Base-by-base conservation (phyloP, 2,888 invertebrate genomes). In the Suillia variegata region DNA sequence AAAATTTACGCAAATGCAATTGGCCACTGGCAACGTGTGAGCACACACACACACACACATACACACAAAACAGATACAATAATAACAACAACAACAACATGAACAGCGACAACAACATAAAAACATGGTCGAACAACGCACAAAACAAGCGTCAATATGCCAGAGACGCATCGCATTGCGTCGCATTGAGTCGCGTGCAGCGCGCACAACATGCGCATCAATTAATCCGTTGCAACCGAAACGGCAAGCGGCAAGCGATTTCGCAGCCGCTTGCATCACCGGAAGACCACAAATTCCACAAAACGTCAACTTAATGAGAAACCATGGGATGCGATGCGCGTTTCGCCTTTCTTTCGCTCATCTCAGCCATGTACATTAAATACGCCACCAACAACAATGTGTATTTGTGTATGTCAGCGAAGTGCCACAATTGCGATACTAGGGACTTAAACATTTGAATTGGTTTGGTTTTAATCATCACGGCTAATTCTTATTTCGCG, bases 241-340 rank as follows among this genome's bases (percentile, higher is more conserved):
- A 20, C 45, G 45, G 18, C 3, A 13, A 45, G 45, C 18, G 20
- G 20, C 20, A 20, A 45, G 18, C 6, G 20, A 8, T 13, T 13
- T n/a, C n/a, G 38, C n/a, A 18, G 20, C 45, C 17, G 5, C 17
- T 3, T 20, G 45, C 38, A n/a, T 6, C 45, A 45, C 45, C 45
- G 45, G 45, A 45, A 45, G 45, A 45, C 66, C 67, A 57, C 62
- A 66, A 67, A 69, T 69, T 69, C 69, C 67, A 64, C 64, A 65
- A 63, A 62, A 67, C 61, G 66, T 64, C 63, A 67, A 66, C 64
- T 67, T 66, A 69, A 69, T 67, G 65, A 63, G 66, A 64, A 63
- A 66, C 64, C 66, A 65, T 61, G 65, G 5, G 38, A 12, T 31
- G 24, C 47, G 53, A 49, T 57, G 26, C 55, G 20, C 34, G 26